Evolutionary conservation across 2,888 invertebrate genomes (phyloP).

Genomic region (Heliothis peltigera): DNA sequence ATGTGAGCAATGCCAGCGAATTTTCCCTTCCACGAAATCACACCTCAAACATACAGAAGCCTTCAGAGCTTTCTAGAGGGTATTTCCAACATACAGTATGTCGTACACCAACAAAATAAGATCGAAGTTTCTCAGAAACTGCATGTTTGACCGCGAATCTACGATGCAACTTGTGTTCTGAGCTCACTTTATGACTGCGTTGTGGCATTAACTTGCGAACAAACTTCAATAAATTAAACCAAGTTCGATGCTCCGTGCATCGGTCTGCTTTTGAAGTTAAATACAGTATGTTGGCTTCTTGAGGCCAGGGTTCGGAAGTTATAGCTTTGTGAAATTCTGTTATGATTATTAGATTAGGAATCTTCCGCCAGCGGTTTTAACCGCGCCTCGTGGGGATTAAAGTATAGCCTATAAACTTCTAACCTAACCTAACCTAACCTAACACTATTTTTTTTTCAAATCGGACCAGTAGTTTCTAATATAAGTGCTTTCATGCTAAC

Average conservation of each 20-base stretch:
- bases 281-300: slow-evolving; percentile 34
- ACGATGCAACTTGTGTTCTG: slow-evolving; percentile 50
- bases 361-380: too few relatives aligned
- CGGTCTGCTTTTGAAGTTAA: slow-evolving; percentile 35
- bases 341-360: not conserved
- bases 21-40: not conserved
- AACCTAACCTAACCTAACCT: too few relatives aligned
- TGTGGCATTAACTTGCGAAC: slow-evolving; percentile 36
- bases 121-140: slow-evolving; percentile 30
- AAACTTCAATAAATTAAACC: slow-evolving; percentile 54
- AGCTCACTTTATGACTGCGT: slow-evolving; percentile 53
- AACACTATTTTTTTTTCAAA: too few relatives aligned
- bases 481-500: too few relatives aligned
- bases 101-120: slow-evolving; percentile 26
- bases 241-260: slow-evolving; percentile 43
- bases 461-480: too few relatives aligned
- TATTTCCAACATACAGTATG: slow-evolving; percentile 1
- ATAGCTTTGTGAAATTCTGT: not conserved
- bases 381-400: too few relatives aligned
- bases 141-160: slow-evolving; percentile 44
- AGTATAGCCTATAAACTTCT: too few relatives aligned
- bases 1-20: not conserved
- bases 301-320: not conserved
- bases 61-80: slow-evolving; percentile 6
- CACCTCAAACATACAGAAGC: not conserved